Conservation (phyloP, 1,140 invertebrate genomes). For the Belonocnema kinseyi region DNA sequence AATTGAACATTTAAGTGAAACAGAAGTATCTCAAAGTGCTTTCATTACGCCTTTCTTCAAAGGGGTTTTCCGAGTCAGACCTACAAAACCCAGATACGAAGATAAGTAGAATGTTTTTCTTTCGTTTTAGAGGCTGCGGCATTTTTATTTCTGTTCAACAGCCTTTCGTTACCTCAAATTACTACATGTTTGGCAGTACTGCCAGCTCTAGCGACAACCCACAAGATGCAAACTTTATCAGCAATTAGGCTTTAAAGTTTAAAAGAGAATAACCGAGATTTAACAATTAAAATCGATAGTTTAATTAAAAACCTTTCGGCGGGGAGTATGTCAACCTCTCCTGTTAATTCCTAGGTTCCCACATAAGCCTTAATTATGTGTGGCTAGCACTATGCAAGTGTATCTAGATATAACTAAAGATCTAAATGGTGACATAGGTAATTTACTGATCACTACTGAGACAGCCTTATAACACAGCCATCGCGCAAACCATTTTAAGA, state of each 20-base stretch:
- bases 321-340: no score
- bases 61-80: constrained; percentile 34
- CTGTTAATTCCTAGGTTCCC: no score
- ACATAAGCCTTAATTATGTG: no score
- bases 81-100: constrained; percentile 40
- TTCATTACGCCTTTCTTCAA: neutral
- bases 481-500: no score
- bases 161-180: no score
- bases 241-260: constrained; percentile 18
- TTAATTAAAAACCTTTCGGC: constrained; percentile 31
- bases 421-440: no score
- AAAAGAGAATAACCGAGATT: constrained; percentile 9
- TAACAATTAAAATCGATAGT: no score
- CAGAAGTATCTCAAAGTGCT: neutral
- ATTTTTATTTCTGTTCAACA: no score
- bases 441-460: no score
- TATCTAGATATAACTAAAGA: no score
- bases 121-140: constrained; percentile 33
- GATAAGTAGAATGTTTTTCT: constrained; percentile 34
- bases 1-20: neutral
- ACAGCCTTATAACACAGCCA: no score
- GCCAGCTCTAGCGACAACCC: constrained; percentile 48
- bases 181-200: constrained; percentile 33
- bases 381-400: no score
- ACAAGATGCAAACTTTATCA: constrained; percentile 43